These are phyloP conservation scores for Xenops minutus DNA, from an alignment of 2,797 vertebrate genomes.

Conservation along the genomic window DNA sequence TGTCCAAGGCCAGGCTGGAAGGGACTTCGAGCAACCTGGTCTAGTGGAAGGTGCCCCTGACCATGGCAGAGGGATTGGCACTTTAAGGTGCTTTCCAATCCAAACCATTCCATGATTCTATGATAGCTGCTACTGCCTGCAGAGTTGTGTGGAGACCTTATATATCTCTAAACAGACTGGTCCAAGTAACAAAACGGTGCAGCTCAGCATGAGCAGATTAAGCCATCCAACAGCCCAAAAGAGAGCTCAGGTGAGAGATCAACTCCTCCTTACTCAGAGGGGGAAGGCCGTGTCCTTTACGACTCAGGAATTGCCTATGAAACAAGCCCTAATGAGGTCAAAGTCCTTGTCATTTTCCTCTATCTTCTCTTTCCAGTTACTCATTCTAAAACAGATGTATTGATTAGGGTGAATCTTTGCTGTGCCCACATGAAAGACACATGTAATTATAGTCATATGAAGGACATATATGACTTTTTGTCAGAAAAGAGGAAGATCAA, in stretches of 20 bases:
- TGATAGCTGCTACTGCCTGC: background rate
- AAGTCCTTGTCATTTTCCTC: background rate
- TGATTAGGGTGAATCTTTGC: background rate
- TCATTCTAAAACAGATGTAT: background rate
- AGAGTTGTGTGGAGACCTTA: background rate
- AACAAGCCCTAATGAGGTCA: background rate
- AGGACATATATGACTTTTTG: background rate
- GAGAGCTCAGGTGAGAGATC: accelerated
- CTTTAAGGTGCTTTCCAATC: background rate
- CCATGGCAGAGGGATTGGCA: accelerated
- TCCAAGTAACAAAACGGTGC: background rate
- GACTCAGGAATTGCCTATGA: background rate
- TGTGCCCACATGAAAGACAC: accelerated
- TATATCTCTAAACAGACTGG: background rate
- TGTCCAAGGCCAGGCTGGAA: accelerated
- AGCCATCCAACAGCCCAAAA: accelerated
- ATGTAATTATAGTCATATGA: accelerated
- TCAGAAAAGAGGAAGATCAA: background rate
- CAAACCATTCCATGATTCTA: background rate
- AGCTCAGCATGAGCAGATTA: background rate
- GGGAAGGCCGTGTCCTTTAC: background rate
- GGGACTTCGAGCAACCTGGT: background rate
- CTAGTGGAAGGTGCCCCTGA: background rate
- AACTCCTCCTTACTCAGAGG: background rate
- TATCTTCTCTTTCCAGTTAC: background rate